Conservation (phyloP, 2,888 invertebrate genomes). For the Lycocerus yunnanus region DNA sequence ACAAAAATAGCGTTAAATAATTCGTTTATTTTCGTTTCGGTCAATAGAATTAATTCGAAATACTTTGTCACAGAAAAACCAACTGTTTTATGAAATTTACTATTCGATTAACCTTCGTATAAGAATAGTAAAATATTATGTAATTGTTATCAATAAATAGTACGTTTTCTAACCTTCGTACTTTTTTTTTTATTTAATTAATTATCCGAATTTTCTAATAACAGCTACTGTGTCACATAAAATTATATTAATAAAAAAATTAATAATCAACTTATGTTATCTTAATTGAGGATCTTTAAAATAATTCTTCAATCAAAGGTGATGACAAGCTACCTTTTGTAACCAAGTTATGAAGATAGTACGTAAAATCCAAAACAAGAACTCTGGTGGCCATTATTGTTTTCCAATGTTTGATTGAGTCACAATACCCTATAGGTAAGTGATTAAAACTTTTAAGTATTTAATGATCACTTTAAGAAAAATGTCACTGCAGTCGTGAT, state of each 20-base stretch:
- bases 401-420: background rate
- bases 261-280: slow-evolving; percentile 46
- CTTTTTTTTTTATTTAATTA: background rate
- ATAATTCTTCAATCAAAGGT: slow-evolving; percentile 48
- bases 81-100: background rate
- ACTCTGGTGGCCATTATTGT: background rate
- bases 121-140: too few relatives aligned
- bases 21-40: too few relatives aligned
- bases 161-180: background rate
- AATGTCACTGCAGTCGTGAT: slow-evolving; percentile 20
- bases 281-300: slow-evolving; percentile 45
- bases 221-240: background rate
- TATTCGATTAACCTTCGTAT: too few relatives aligned
- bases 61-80: background rate
- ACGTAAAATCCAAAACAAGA: background rate
- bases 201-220: background rate
- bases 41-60: background rate
- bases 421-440: slow-evolving; percentile 4
- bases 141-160: too few relatives aligned
- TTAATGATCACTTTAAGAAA: slow-evolving; percentile 23
- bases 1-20: too few relatives aligned
- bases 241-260: background rate
- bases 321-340: slow-evolving; percentile 45
- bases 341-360: slow-evolving; percentile 5
- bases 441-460: slow-evolving; percentile 10